Evolutionary conservation across 2,113 vertebrate genomes (phyloP).

Genomic region (Ictalurus furcatus): DNA sequence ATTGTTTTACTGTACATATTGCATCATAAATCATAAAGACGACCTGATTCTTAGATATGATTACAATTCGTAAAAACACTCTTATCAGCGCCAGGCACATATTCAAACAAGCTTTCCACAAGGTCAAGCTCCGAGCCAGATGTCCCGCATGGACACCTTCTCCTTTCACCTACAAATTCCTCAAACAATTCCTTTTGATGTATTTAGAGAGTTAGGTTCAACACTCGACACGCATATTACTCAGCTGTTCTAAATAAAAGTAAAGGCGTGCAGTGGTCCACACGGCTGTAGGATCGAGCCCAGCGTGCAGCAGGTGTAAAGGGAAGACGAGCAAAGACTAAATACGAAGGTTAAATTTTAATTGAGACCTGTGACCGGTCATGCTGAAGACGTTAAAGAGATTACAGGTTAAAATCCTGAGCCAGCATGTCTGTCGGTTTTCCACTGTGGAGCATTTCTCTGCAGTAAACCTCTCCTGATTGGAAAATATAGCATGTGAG

Average conservation of each 20-base stretch:
- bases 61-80: background rate
- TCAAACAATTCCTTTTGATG: background rate
- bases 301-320: background rate
- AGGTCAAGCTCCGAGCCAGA: background rate
- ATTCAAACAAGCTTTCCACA: background rate
- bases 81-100: background rate
- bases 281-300: background rate
- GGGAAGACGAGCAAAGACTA: slow-evolving; percentile 53
- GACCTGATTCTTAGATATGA: background rate
- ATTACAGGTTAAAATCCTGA: slow-evolving; percentile 48
- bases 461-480: slow-evolving; percentile 40
- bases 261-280: background rate
- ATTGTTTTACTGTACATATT: background rate
- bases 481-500: background rate
- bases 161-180: background rate
- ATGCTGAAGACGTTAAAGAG: slow-evolving; percentile 35
- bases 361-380: slow-evolving; percentile 38
- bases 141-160: background rate
- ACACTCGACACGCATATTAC: background rate
- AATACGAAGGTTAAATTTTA: slow-evolving; percentile 50
- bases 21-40: background rate
- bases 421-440: slow-evolving; percentile 43
- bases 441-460: slow-evolving; percentile 52
- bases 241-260: background rate
- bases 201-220: background rate